Evolutionary conservation across 2,113 vertebrate genomes (phyloP), one percentile per base, ranked within the genome.

Genomic region (Phasianus colchicus): DNA sequence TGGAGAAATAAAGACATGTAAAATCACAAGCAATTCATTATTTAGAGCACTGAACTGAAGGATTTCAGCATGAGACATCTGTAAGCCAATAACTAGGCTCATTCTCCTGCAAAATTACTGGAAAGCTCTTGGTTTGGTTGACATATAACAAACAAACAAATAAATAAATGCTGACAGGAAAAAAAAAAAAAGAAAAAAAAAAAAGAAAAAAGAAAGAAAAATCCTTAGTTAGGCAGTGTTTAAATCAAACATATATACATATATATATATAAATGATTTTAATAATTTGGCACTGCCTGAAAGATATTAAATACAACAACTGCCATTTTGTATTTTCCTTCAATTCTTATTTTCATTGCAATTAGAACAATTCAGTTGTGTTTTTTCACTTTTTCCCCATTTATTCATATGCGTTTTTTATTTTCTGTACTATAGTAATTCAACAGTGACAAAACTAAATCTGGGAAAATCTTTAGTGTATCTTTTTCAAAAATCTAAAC

Each of bases 271-370:
- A 30, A 42, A n/a, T 38, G 4, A 1, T 42, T 50, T 92, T 55
- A 27, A 57, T 84, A 78, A 40, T 42, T 60, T 19, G 2, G 3
- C 52, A 22, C 48, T 61, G 5, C 12, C 54, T 80, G 11, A 7
- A 63, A 75, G 20, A 63, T 76, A 63, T 45, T 3, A 45, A 0
- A 0, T 63, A n/a, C 0, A 0, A 32, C 27, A 86, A 22, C 29
- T 54, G 11, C 3, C 30, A 45, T 54, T 58, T 30, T 73, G 13
- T 15, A 30, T 11, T 83, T 22, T 20, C 11, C 20, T 58, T 2
- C 21, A 48, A 40, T 89, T 88, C 25, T 7, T 52, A 36, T 71
- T 74, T 74, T 47, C 29, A 25, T 57, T 84, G 15, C 11, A 38
- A 15, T 61, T 36, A 81, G n/a, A 83, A 54, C 42, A 60, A 60